A percentile compares a stretch with the other conserved stretches of the same genome.
Evolutionary conservation across 2,888 invertebrate genomes (phyloP).

Genomic region (Cheilosia soror): DNA sequence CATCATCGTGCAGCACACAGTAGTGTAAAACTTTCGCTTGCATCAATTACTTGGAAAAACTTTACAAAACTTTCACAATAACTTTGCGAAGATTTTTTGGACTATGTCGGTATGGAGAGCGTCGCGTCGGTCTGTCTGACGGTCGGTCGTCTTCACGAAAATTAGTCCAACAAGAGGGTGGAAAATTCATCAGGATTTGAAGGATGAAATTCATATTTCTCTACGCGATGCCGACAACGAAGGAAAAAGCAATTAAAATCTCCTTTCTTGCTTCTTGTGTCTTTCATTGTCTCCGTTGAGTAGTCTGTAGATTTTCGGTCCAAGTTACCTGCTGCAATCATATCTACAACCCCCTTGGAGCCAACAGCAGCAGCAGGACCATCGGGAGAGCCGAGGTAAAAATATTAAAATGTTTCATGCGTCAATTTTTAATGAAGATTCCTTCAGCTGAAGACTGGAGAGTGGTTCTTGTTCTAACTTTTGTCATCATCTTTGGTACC

Average conservation of each 20-base stretch:
- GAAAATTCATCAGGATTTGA: constrained; percentile 65
- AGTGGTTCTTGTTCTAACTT: constrained; percentile 54
- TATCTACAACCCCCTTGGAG: neutral
- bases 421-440: constrained; percentile 73
- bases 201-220: constrained; percentile 71
- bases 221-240: constrained; percentile 12
- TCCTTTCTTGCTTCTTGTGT: constrained; percentile 18
- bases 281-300: constrained; percentile 10
- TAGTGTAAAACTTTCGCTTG: constrained; percentile 65
- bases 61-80: constrained; percentile 58
- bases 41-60: constrained; percentile 73
- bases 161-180: constrained; percentile 47
- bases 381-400: neutral
- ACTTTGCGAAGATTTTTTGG: constrained; percentile 31
- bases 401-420: constrained; percentile 70
- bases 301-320: constrained; percentile 44
- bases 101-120: neutral
- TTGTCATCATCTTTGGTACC: constrained; percentile 58
- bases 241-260: constrained; percentile 70
- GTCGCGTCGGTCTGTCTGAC: neutral
- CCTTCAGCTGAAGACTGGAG: constrained; percentile 23
- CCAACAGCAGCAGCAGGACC: neutral
- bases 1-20: constrained; percentile 52
- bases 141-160: constrained; percentile 38
- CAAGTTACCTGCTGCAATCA: constrained; percentile 55